Evolutionary conservation across 2,797 vertebrate species (phyloP).

Genomic region (Hozukius guyotensis): DNA sequence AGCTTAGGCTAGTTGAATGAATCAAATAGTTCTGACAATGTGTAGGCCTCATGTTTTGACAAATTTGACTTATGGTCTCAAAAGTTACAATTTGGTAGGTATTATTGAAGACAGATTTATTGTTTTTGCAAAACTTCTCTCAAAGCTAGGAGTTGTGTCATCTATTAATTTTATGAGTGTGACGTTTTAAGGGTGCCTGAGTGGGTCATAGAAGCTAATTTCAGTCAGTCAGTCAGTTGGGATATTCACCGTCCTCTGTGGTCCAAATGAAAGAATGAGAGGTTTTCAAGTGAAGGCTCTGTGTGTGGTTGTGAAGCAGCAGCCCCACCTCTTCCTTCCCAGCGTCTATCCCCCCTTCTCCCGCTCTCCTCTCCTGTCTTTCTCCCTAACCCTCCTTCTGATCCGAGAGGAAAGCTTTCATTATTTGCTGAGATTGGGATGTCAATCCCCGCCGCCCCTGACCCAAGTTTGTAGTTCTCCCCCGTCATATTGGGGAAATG

Average conservation of each 20-base stretch:
- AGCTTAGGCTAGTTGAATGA: background rate
- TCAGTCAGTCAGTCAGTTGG: background rate
- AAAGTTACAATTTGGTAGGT: background rate
- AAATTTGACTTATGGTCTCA: background rate
- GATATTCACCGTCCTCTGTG: background rate
- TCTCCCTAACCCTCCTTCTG: constrained; percentile 60
- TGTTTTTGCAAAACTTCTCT: background rate
- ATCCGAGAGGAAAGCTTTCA: constrained; percentile 79
- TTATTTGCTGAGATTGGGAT: constrained; percentile 85
- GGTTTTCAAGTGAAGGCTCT: constrained; percentile 7
- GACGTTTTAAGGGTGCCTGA: background rate
- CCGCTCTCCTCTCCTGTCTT: constrained; percentile 39
- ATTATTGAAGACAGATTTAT: background rate
- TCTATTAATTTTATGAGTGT: background rate
- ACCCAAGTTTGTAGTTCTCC: constrained; percentile 78
- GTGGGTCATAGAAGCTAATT: background rate
- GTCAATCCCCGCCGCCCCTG: constrained; percentile 78
- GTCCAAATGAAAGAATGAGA: constrained; percentile 10
- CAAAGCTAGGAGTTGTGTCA: background rate
- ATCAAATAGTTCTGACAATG: too few species aligned
- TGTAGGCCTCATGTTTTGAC: background rate
- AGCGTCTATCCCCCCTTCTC: constrained; percentile 35
- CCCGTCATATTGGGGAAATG: constrained; percentile 78
- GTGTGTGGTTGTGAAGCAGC: constrained; percentile 31
- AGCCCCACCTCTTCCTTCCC: constrained; percentile 45